These are phyloP conservation scores for Atopsyche davidsoni DNA, from an alignment of 1,140 invertebrate genomes.

Conservation along the genomic window DNA sequence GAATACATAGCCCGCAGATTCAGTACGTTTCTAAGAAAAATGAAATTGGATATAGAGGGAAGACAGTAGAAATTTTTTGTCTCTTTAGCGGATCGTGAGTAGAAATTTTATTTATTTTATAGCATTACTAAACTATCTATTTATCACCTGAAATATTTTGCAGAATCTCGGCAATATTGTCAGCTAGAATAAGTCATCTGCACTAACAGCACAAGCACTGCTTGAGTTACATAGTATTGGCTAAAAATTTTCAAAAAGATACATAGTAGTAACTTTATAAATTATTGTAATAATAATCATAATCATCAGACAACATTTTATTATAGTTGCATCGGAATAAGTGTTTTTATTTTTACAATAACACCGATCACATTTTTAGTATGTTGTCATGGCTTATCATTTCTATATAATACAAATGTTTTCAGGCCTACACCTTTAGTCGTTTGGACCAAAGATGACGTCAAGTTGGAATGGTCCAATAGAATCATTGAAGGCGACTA, in stretches of 20 bases:
- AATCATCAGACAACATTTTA: too few species aligned
- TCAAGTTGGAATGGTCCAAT: constrained; percentile 59
- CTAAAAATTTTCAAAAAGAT: too few species aligned
- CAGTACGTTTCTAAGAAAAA: constrained; percentile 83
- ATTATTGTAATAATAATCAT: background rate
- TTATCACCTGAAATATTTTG: too few species aligned
- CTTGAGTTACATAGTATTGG: too few species aligned
- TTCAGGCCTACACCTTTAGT: constrained; percentile 68
- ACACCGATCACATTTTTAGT: background rate
- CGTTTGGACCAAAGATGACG: constrained; percentile 78
- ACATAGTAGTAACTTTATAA: background rate
- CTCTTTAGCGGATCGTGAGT: constrained; percentile 86
- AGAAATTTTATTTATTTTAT: constrained; percentile 6
- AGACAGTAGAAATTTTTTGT: constrained; percentile 75
- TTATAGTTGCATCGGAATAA: too few species aligned
- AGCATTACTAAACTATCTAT: too few species aligned
- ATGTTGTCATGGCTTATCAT: constrained; percentile 2
- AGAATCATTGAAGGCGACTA: constrained; percentile 78
- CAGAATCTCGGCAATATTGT: too few species aligned
- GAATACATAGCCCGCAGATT: too few species aligned
- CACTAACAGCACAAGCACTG: too few species aligned
- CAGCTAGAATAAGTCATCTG: too few species aligned
- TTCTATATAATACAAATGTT: constrained; percentile 24
- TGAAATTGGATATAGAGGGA: constrained; percentile 75
- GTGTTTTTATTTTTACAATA: background rate